Conservation (phyloP, 2,113 vertebrate species). For the Syngnathus floridae region DNA sequence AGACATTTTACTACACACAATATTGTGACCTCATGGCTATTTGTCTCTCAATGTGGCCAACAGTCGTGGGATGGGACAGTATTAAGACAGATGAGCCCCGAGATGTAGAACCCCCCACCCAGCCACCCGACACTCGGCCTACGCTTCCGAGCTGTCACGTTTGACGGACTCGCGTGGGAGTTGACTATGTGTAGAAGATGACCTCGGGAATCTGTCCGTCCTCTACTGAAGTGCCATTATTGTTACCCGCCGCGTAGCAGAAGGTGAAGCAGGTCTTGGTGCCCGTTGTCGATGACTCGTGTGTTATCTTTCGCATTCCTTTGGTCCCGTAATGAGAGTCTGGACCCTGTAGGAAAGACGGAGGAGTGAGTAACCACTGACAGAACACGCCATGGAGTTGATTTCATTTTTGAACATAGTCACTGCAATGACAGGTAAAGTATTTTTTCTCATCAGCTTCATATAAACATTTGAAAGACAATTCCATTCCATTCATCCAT, state of each 20-base stretch:
- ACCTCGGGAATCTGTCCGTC: conserved; percentile 96
- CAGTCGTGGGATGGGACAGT: conserved; percentile 42
- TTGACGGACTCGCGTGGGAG: conserved; percentile 42
- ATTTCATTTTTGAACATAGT: background rate
- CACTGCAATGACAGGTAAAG: too few relatives aligned
- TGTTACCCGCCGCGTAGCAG: conserved; percentile 95
- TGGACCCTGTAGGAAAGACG: conserved; percentile 72
- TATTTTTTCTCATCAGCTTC: too few relatives aligned
- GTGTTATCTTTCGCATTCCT: conserved; percentile 93
- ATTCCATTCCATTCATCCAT: too few relatives aligned
- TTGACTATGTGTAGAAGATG: conserved; percentile 95
- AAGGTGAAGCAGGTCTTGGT: conserved; percentile 96
- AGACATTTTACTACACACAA: conserved; percentile 33
- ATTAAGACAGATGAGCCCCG: conserved; percentile 51
- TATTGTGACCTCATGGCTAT: conserved; percentile 30
- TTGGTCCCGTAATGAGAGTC: conserved; percentile 98
- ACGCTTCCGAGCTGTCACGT: conserved; percentile 52
- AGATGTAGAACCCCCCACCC: conserved; percentile 11
- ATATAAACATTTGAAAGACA: too few relatives aligned
- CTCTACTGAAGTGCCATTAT: conserved; percentile 96
- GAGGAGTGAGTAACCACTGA: background rate
- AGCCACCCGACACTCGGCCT: background rate
- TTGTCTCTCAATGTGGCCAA: conserved; percentile 26
- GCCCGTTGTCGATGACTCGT: conserved; percentile 87
- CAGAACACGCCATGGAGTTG: background rate